These are phyloP conservation scores for Artemia sinica DNA, from an alignment of 2,888 invertebrate genomes.

Conservation along the genomic window DNA sequence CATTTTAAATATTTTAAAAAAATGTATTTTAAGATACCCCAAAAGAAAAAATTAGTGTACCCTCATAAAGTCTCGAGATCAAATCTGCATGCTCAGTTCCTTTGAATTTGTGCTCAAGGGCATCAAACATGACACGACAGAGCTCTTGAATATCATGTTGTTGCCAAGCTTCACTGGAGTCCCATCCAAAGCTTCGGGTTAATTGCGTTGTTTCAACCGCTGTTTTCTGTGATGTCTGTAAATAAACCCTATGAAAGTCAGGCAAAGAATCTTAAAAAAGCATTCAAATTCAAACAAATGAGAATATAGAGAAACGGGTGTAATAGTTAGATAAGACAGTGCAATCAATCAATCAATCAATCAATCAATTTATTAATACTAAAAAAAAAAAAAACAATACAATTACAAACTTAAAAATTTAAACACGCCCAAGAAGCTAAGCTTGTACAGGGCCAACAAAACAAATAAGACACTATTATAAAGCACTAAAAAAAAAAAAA, in stretches of 20 bases:
- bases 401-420: too few species aligned
- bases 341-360: too few species aligned
- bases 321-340: background rate
- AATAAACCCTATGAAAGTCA: conserved; percentile 17
- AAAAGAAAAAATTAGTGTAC: conserved; percentile 19
- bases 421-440: too few species aligned
- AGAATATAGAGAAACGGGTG: background rate
- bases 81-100: conserved; percentile 62
- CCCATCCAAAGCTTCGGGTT: conserved; percentile 77
- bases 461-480: too few species aligned
- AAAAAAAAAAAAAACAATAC: too few species aligned
- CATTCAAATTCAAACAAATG: conserved; percentile 17
- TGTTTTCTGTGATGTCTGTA: conserved; percentile 52
- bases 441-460: too few species aligned
- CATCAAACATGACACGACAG: conserved; percentile 77
- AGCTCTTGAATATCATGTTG: conserved; percentile 82
- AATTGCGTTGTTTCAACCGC: conserved; percentile 72
- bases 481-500: too few species aligned
- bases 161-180: conserved; percentile 71
- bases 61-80: conserved; percentile 58
- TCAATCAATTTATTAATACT: too few species aligned
- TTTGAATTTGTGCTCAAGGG: conserved; percentile 62
- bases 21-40: too few species aligned
- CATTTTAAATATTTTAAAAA: too few species aligned
- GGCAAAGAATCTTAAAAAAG: too few species aligned